A percentile compares a stretch with the other conserved stretches of the same genome.
These are phyloP conservation scores for Natrix natrix DNA, from an alignment of 2,797 vertebrate genomes.

Conservation along the genomic window DNA sequence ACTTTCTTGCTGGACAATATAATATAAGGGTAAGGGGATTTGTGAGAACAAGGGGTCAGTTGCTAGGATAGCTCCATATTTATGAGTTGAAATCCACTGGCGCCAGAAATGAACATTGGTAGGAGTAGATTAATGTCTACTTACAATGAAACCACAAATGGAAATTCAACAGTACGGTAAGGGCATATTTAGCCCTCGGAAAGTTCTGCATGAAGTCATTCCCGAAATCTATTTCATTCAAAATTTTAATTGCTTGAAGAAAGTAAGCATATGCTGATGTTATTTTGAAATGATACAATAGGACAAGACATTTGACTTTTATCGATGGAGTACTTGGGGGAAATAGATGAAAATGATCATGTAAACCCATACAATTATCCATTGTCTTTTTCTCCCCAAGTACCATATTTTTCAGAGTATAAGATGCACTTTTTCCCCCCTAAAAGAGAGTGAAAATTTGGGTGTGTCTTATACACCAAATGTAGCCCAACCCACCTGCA, in stretches of 20 bases:
- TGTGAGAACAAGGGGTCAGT: not conserved
- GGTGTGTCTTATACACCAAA: too few species aligned
- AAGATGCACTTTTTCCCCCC: too few species aligned
- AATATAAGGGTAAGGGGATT: not conserved
- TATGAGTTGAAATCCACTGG: not conserved
- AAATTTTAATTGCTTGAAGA: not conserved
- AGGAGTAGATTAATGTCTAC: not conserved
- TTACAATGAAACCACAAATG: not conserved
- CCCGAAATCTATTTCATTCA: not conserved
- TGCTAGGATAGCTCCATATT: not conserved
- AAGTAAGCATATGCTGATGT: not conserved
- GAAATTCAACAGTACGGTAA: not conserved
- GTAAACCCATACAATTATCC: not conserved
- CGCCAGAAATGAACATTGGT: not conserved
- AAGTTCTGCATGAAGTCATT: not conserved
- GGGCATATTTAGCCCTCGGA: not conserved
- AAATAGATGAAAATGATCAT: not conserved
- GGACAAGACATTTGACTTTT: not conserved
- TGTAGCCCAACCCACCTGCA: too few species aligned
- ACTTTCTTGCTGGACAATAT: not conserved
- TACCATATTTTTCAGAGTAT: not conserved
- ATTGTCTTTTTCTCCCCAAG: not conserved
- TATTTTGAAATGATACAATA: not conserved
- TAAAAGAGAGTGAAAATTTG: too few species aligned
- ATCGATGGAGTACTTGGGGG: not conserved